Evolutionary conservation across 23 tunicate genomes (phyloP).

Genomic region (Ciona savignyi): DNA sequence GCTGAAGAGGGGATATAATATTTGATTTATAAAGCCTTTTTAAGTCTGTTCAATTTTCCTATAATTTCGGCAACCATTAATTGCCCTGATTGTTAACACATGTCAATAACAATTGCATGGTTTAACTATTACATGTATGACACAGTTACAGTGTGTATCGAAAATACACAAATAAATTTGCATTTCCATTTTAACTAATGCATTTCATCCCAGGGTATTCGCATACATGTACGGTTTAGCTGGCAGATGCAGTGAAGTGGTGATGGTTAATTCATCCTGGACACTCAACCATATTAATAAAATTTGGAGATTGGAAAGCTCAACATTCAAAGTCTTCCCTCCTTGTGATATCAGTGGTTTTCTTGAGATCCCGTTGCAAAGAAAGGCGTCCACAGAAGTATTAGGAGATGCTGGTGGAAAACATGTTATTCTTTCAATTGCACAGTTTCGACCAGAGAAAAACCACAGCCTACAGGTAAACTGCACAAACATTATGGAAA

Average conservation of each 20-base stretch:
- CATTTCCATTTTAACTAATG: too few species aligned
- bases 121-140: too few species aligned
- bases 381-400: not conserved
- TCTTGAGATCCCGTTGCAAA: conserved; percentile 41
- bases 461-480: conserved; percentile 74
- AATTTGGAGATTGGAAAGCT: conserved; percentile 40
- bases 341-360: conserved; percentile 84
- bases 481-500: too few species aligned
- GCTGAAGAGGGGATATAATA: too few species aligned
- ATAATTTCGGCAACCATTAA: too few species aligned
- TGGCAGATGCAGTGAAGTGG: conserved; percentile 48
- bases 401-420: not conserved
- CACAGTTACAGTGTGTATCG: too few species aligned
- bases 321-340: conserved; percentile 64
- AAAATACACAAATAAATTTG: too few species aligned
- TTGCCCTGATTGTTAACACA: too few species aligned
- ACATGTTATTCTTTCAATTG: conserved; percentile 59
- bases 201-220: conserved; percentile 28
- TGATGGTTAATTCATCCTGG: conserved; percentile 96
- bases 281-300: conserved; percentile 67
- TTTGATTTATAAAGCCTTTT: too few species aligned
- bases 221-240: conserved; percentile 68
- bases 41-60: too few species aligned
- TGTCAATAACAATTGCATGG: too few species aligned
- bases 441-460: conserved; percentile 95